Evolutionary conservation across 1,140 invertebrate species (phyloP), one percentile per base, ranked within the genome.

Genomic region (Aphidius ervi): DNA sequence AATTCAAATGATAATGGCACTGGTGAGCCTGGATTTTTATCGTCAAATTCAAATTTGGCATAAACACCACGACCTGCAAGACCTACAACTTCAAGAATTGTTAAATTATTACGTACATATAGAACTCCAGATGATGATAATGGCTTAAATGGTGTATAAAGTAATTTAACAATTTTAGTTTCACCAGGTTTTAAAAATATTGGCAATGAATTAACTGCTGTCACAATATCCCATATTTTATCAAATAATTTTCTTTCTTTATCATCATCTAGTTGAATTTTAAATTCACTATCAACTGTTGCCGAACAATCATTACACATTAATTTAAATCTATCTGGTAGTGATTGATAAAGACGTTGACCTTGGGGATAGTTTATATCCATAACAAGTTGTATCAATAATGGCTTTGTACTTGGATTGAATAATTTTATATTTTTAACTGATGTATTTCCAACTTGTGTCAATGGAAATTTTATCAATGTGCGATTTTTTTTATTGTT

Each of bases 11-110:
- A 68, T 10, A 96, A 76, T 1, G 91, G 87, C 9, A 85, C 84
- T 9, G 73, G 70, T 0, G 88, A 88, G 6, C 91, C 91, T 0
- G 94, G 89, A 52, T 89, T 88, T 2, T 91, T 86, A 75, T 94
- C 95, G n/a, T 90, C 94, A 70, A 98, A 90, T 70, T 91, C 90
- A 73, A 98, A 90, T 74, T 92, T 87, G 8, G 94, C 92, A 64
- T 87, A 76, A 1, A 91, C 92, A 9, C 93, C 94, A 67, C 89
- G 84, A 0, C 94, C 95, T 52, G 85, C 86, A 40, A 98, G 71
- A 65, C 88, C 85, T 9, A 97, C 77, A 10, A 88, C 86, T 79
- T 99, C 95, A 66, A 98, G 79, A 50, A 94, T 87, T 1, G 95
- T 98, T 65, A 98, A 82, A 77, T 99, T 98, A 76, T 97, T 99